These are phyloP conservation scores for Enteromius trimaculatus DNA, from an alignment of 2,797 vertebrate genomes.

Conservation along the genomic window DNA sequence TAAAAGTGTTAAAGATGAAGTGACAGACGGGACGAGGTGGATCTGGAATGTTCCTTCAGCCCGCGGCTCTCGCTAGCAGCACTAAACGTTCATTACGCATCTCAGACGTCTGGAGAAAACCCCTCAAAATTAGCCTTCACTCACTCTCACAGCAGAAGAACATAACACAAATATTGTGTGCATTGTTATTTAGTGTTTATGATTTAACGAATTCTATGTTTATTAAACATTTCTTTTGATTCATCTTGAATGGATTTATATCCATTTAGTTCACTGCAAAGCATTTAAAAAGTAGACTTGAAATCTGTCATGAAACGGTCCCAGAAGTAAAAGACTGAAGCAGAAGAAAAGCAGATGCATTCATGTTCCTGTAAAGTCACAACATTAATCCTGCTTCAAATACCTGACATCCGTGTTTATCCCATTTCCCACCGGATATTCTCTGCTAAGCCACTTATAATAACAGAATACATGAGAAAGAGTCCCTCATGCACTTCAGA, in stretches of 20 bases:
- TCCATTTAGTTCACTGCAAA: background rate
- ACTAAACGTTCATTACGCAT: background rate
- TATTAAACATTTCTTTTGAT: background rate
- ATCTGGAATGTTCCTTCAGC: background rate
- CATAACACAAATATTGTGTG: background rate
- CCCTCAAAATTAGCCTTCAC: background rate
- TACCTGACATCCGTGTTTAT: conserved; percentile 4
- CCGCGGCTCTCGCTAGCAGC: background rate
- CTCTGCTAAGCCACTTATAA: conserved; percentile 35
- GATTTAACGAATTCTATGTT: background rate
- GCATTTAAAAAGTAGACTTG: background rate
- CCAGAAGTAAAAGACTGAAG: background rate
- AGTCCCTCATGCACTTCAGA: conserved; percentile 65
- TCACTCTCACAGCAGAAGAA: background rate
- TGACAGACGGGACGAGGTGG: background rate
- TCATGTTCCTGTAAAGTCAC: too few species aligned
- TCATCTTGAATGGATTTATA: background rate
- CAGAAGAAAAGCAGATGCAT: background rate
- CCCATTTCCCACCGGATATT: conserved; percentile 9
- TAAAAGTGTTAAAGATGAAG: background rate
- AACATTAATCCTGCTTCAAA: background rate
- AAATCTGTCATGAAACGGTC: too few species aligned
- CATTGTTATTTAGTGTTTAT: background rate
- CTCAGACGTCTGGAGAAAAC: background rate
- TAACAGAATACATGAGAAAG: conserved; percentile 40